Percentiles rank a stretch among this genome's conserved stretches.
phyloP scores from a whole-genome alignment of 2,888 invertebrate genomes.

The Orchesella flavescens region DNA sequence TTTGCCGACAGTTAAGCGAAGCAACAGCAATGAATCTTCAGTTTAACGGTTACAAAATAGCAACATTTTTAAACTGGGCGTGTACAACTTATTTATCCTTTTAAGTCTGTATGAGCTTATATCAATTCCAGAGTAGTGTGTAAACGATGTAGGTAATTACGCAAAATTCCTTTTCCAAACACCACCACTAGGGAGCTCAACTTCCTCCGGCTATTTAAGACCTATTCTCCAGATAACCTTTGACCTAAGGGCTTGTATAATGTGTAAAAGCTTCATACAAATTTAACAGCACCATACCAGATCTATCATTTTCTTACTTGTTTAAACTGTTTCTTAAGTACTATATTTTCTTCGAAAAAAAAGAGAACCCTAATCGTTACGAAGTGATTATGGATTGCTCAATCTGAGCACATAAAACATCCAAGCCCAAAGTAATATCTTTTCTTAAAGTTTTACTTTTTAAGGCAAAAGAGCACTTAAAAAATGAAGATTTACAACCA shows the following conservation, averaged over 20 bases:
- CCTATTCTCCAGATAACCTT: conserved; percentile 9
- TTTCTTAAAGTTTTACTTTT: conserved; percentile 32
- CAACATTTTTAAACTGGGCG: too few relatives aligned
- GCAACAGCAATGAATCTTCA: too few relatives aligned
- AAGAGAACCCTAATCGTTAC: neutral
- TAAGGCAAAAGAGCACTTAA: conserved; percentile 31
- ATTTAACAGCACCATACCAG: neutral
- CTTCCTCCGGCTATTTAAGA: neutral
- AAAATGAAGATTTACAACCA: conserved; percentile 48
- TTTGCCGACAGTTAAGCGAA: too few relatives aligned
- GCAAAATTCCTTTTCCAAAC: too few relatives aligned
- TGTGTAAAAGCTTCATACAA: conserved; percentile 7
- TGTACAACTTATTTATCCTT: too few relatives aligned
- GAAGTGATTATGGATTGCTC: conserved; percentile 27
- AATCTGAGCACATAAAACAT: conserved; percentile 5
- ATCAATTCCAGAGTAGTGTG: too few relatives aligned
- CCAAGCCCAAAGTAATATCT: neutral
- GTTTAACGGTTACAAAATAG: too few relatives aligned
- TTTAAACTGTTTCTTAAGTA: too few relatives aligned
- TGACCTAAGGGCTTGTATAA: neutral
- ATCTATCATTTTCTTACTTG: neutral
- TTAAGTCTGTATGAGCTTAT: too few relatives aligned
- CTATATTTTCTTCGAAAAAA: too few relatives aligned
- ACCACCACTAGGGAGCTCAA: neutral
- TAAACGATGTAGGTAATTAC: too few relatives aligned